phyloP scores from a whole-genome alignment of 2,888 invertebrate species.

The Mythimna ferrago region DNA sequence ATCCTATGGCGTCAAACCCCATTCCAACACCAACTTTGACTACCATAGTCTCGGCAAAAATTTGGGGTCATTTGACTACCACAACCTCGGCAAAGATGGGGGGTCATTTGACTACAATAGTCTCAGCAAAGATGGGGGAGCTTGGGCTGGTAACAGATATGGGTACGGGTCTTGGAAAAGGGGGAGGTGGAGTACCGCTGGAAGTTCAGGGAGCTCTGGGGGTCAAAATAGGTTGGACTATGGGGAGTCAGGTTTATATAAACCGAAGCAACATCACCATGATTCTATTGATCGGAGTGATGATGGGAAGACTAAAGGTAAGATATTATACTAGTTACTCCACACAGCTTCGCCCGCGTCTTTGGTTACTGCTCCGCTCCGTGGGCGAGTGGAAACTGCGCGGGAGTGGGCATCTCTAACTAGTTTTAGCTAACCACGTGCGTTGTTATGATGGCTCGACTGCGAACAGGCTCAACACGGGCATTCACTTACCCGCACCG shows the following conservation, averaged over 20 bases:
- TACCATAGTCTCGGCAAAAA: slow-evolving; percentile 85
- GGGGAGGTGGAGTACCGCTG: slow-evolving; percentile 77
- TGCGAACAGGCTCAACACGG: no score
- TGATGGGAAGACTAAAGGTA: slow-evolving; percentile 77
- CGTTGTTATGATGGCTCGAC: no score
- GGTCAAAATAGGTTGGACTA: slow-evolving; percentile 72
- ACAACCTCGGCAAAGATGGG: slow-evolving; percentile 76
- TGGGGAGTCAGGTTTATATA: slow-evolving; percentile 71
- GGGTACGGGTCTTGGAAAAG: slow-evolving; percentile 82
- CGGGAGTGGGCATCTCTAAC: no score
- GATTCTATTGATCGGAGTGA: slow-evolving; percentile 73
- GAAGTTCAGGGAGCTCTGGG: slow-evolving; percentile 72
- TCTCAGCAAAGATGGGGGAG: slow-evolving; percentile 71
- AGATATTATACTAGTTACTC: background rate
- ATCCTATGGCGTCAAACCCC: slow-evolving; percentile 75
- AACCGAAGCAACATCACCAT: slow-evolving; percentile 60
- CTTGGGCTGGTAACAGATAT: slow-evolving; percentile 68
- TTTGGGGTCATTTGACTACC: slow-evolving; percentile 78
- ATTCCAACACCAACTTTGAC: slow-evolving; percentile 76
- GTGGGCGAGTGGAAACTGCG: no score
- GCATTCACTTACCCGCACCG: no score
- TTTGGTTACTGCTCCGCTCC: background rate
- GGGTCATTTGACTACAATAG: slow-evolving; percentile 81
- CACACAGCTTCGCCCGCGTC: no score
- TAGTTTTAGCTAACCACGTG: no score